These are phyloP conservation scores for Salvator merianae DNA, from an alignment of 2,113 vertebrate species.

Conservation along the genomic window DNA sequence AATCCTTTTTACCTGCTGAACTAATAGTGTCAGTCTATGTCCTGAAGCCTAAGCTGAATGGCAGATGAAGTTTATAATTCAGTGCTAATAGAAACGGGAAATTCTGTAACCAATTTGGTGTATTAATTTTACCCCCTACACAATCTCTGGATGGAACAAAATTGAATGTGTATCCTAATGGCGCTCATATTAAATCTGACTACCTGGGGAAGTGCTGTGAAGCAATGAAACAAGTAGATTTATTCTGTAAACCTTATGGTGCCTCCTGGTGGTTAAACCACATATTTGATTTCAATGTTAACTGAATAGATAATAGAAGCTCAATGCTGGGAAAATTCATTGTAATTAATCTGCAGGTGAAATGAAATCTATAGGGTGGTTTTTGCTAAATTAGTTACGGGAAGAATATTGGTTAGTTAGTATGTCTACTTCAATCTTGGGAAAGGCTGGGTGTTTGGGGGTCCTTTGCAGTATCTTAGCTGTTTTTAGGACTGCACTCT, in stretches of 20 bases:
- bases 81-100: slow-evolving; percentile 10
- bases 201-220: slow-evolving; percentile 23
- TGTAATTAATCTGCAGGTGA: slow-evolving; percentile 12
- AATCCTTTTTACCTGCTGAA: not conserved
- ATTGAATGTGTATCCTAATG: slow-evolving; percentile 1
- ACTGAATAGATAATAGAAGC: slow-evolving; percentile 15
- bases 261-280: slow-evolving; percentile 50
- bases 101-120: not conserved
- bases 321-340: not conserved
- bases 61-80: slow-evolving; percentile 25
- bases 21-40: slow-evolving; percentile 13
- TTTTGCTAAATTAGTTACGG: too few relatives aligned
- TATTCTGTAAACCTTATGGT: slow-evolving; percentile 25
- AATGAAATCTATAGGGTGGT: not conserved
- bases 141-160: slow-evolving; percentile 21
- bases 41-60: not conserved
- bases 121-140: not conserved
- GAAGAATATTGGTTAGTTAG: too few relatives aligned
- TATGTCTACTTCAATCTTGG: too few relatives aligned
- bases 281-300: slow-evolving; percentile 4
- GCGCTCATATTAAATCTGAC: slow-evolving; percentile 2
- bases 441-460: too few relatives aligned
- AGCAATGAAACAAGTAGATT: not conserved
- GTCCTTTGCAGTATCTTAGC: too few relatives aligned
- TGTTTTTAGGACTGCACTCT: not conserved